phyloP scores from a whole-genome alignment of 2,888 invertebrate genomes.

The Timema podura region DNA sequence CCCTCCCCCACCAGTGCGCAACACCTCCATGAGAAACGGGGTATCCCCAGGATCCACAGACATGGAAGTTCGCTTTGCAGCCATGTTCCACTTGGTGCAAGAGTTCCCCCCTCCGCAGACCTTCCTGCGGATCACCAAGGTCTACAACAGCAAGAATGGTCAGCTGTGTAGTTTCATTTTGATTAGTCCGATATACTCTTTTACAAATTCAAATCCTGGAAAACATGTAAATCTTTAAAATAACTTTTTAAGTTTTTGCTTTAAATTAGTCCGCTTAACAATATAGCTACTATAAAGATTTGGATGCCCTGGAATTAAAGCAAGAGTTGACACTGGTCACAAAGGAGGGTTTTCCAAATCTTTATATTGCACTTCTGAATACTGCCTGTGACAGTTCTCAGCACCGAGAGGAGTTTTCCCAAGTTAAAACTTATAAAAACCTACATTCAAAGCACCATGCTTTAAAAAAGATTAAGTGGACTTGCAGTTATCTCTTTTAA shows the following conservation, averaged over 20 bases:
- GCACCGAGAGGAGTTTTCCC: too few relatives aligned
- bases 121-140: slow-evolving; percentile 62
- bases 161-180: slow-evolving; percentile 35
- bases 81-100: slow-evolving; percentile 57
- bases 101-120: slow-evolving; percentile 67
- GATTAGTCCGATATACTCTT: background rate
- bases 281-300: too few relatives aligned
- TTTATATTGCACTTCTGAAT: too few relatives aligned
- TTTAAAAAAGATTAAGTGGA: too few relatives aligned
- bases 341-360: too few relatives aligned
- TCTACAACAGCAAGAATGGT: slow-evolving; percentile 64
- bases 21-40: slow-evolving; percentile 57
- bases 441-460: too few relatives aligned
- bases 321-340: too few relatives aligned
- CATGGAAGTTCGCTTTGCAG: slow-evolving; percentile 64
- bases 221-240: background rate
- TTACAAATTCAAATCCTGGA: background rate
- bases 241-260: background rate
- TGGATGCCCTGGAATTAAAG: too few relatives aligned
- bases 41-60: slow-evolving; percentile 47
- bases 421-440: too few relatives aligned
- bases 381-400: too few relatives aligned
- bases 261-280: background rate
- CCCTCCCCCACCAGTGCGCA: slow-evolving; percentile 57
- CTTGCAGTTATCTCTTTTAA: too few relatives aligned